A percentile compares a stretch with the other conserved stretches of the same genome.
Conservation (phyloP, 2,888 invertebrate species). For the Aspidiotus rigidus region DNA sequence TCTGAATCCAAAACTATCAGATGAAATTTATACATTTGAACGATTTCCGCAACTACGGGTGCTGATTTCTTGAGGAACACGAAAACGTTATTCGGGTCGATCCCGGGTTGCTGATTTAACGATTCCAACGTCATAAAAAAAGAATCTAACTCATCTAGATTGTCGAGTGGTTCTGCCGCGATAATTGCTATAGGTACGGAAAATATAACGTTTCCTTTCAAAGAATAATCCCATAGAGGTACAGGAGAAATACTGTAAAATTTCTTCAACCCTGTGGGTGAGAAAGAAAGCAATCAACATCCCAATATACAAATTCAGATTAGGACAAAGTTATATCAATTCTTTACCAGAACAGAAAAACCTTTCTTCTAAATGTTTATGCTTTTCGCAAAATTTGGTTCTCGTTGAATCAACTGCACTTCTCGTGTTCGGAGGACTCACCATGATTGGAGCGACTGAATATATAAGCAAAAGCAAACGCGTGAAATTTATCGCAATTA, state of each 20-base stretch:
- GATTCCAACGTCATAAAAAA: slow-evolving; percentile 40
- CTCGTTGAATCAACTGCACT: not conserved
- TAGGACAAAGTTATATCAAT: slow-evolving; percentile 24
- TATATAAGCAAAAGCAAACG: not conserved
- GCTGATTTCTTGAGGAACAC: slow-evolving; percentile 37
- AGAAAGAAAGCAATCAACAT: not conserved
- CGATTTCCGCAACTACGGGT: slow-evolving; percentile 36
- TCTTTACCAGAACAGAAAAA: slow-evolving; percentile 22
- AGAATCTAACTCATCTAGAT: slow-evolving; percentile 29
- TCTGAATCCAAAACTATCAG: slow-evolving; percentile 7
- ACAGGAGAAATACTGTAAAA: slow-evolving; percentile 36
- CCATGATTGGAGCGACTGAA: slow-evolving; percentile 20
- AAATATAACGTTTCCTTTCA: slow-evolving; percentile 40
- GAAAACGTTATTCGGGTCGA: slow-evolving; percentile 44
- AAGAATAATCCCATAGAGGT: slow-evolving; percentile 39
- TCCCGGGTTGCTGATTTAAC: slow-evolving; percentile 47
- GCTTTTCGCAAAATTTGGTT: slow-evolving; percentile 16
- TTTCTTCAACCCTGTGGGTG: slow-evolving; percentile 16
- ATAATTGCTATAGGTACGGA: slow-evolving; percentile 41
- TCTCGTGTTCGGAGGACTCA: slow-evolving; percentile 17
- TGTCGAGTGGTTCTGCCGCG: slow-evolving; percentile 33
- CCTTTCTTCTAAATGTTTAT: slow-evolving; percentile 1
- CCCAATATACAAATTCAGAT: not conserved
- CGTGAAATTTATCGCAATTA: no score
- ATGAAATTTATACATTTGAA: slow-evolving; percentile 38